Base-by-base conservation (phyloP, 2,888 invertebrate species). In the Protula sp. region DNA sequence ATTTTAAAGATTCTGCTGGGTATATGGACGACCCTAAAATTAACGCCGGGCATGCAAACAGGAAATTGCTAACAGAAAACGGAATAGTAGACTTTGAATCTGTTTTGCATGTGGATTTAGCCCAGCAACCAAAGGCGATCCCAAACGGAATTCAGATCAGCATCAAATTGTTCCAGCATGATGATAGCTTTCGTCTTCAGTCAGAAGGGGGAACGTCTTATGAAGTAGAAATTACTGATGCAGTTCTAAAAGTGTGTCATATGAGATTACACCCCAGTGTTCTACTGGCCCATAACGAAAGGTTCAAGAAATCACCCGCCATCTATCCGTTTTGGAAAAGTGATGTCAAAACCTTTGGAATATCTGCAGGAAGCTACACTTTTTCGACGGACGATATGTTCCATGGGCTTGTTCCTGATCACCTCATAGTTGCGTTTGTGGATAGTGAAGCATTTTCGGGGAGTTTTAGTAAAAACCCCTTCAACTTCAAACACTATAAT, bases 351-450 rank as follows among this genome's bases (percentile, higher is more conserved):
- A 45, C 56, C 2, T 28, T 45, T 24, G 45, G n/a, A 5, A 56
- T 56, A 26, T 19, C 56, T n/a, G 22, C 5, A 26, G 56, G 47
- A 27, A 29, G 29, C 28, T 56, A 14, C 22, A 28, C 45, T 2
- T n/a, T 22, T 4, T 47, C 56, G 2, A 56, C 29, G 14, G 56
- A 56, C 19, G 56, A 56, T 22, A 47, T 56, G 28, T 56, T 45
- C 28, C 56, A 56, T 24, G 56, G 56, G 4, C 29, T 29, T 26
- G 47, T 56, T 22, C 56, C 56, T 14, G 47, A 19, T 38, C 5
- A 28, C 14, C 2, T 56, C 19, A 28, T 56, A 1, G 27, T 47
- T 24, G 47, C 45, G 3, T n/a, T 56, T 27, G 56, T 56, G 3
- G 9, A n/a, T 1, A 45, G 47, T 3, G 19, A n/a, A 22, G 56